Percentiles rank a stretch among this genome's conserved stretches.
phyloP scores from a whole-genome alignment of 2,888 invertebrate species.

The Drosophila vallismaia region DNA sequence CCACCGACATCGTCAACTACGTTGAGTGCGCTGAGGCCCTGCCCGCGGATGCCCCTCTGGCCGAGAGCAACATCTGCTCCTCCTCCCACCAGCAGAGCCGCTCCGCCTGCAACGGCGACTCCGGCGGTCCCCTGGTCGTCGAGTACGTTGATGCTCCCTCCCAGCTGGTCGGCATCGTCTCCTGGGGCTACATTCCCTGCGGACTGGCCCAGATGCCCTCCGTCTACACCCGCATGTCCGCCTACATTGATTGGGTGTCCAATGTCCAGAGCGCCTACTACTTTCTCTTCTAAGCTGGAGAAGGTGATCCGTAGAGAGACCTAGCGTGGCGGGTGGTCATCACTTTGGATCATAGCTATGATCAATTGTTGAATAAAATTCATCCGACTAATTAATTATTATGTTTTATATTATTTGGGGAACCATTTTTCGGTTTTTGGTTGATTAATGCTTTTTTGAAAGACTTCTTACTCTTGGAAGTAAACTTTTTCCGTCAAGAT shows the following conservation, averaged over 20 bases:
- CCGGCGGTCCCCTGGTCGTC: constrained; percentile 81
- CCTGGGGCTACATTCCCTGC: constrained; percentile 85
- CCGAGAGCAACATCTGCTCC: constrained; percentile 83
- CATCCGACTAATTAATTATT: constrained; percentile 19
- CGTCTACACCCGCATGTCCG: constrained; percentile 84
- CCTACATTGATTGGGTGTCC: constrained; percentile 83
- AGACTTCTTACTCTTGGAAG: too few species aligned
- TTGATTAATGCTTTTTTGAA: too few species aligned
- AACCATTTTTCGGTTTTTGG: too few species aligned
- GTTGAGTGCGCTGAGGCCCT: constrained; percentile 61
- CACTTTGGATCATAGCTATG: constrained; percentile 21
- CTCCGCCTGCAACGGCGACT: constrained; percentile 84
- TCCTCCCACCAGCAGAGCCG: constrained; percentile 82
- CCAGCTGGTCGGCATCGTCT: constrained; percentile 84
- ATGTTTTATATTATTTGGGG: too few species aligned
- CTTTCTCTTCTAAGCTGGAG: constrained; percentile 53
- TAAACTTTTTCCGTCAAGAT: too few species aligned
- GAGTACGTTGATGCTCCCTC: constrained; percentile 49
- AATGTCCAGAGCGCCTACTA: constrained; percentile 71
- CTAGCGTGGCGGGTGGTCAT: constrained; percentile 1
- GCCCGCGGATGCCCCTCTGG: constrained; percentile 74
- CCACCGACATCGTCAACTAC: constrained; percentile 74
- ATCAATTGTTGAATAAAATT: constrained; percentile 39
- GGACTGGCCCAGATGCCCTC: constrained; percentile 83
- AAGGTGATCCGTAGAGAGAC: too few species aligned